A percentile compares a stretch with the other conserved stretches of the same genome.
These are phyloP conservation scores for Thunnus maccoyii DNA, from an alignment of 2,113 vertebrate species.

Conservation along the genomic window DNA sequence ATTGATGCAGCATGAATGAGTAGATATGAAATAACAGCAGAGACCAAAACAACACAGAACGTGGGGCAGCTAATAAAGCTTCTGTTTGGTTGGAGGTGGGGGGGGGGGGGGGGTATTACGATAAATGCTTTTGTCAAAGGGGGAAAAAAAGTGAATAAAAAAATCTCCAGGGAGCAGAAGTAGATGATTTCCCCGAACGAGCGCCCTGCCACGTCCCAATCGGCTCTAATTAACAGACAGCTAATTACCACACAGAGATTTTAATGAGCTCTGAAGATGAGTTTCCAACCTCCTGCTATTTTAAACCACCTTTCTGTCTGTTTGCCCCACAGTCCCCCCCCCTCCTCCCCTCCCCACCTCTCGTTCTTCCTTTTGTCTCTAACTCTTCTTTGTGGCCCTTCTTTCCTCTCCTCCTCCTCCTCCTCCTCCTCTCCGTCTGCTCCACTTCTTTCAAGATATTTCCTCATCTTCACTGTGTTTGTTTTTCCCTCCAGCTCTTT, in stretches of 20 bases:
- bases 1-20: not conserved
- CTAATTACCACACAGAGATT: slow-evolving; percentile 74
- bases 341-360: not conserved
- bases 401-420: slow-evolving; percentile 2
- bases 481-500: slow-evolving; percentile 17
- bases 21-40: not conserved
- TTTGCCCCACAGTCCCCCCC: slow-evolving; percentile 31
- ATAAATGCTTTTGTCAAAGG: slow-evolving; percentile 31
- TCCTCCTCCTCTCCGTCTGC: not conserved
- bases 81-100: not conserved
- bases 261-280: slow-evolving; percentile 78
- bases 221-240: slow-evolving; percentile 75
- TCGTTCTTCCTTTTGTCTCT: slow-evolving; percentile 7
- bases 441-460: slow-evolving; percentile 34
- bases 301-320: slow-evolving; percentile 67
- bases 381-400: not conserved
- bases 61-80: not conserved
- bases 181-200: slow-evolving; percentile 68
- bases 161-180: slow-evolving; percentile 48
- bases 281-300: slow-evolving; percentile 77
- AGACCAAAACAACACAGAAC: not conserved
- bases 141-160: slow-evolving; percentile 7
- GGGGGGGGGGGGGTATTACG: not conserved
- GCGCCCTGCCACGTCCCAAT: slow-evolving; percentile 57
- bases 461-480: slow-evolving; percentile 31